phyloP scores from a whole-genome alignment of 2,113 vertebrate species.

The Ceyx melanurus region DNA sequence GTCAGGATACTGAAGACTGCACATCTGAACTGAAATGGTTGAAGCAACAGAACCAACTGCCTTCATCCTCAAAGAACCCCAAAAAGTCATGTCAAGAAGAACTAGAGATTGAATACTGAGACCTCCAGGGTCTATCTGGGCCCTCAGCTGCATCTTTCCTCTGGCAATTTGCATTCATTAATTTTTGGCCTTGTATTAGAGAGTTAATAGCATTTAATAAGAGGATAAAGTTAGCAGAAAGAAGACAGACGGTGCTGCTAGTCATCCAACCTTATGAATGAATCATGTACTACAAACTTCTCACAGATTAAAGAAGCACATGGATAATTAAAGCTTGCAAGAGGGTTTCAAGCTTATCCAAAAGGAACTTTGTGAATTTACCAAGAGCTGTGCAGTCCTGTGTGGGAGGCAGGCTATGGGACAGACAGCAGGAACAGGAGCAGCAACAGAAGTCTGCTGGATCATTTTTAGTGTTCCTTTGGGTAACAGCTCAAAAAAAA shows the following conservation, averaged over 20 bases:
- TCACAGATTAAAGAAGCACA: not conserved
- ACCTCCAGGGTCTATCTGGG: not conserved
- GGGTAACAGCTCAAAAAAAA: not conserved
- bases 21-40: not conserved
- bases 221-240: not conserved
- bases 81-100: not conserved
- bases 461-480: not conserved
- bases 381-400: not conserved
- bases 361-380: not conserved
- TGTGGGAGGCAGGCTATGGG: not conserved
- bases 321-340: not conserved
- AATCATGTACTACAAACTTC: not conserved
- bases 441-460: not conserved
- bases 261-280: not conserved
- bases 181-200: not conserved
- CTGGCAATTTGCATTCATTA: not conserved
- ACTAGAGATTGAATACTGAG: not conserved
- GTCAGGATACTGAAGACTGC: not conserved
- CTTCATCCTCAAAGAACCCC: not conserved
- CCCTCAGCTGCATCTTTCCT: not conserved
- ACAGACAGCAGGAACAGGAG: not conserved
- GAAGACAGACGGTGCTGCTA: not conserved
- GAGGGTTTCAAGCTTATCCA: not conserved
- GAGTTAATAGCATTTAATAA: not conserved
- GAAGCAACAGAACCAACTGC: not conserved